phyloP scores from a whole-genome alignment of 2,113 vertebrate species.

The Capreolus pygargus region DNA sequence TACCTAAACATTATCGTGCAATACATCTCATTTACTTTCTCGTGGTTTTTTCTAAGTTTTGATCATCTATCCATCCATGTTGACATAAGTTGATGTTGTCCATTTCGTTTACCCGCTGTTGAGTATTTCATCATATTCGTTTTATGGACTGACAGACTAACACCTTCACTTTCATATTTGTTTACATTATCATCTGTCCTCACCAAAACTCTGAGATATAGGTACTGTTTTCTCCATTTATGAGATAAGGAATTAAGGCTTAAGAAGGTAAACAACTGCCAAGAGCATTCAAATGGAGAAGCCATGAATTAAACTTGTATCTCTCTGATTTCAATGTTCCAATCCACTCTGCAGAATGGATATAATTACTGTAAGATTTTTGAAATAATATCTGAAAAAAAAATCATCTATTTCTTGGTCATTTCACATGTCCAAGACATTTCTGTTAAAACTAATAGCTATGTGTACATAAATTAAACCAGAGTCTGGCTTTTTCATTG shows the following conservation, averaged over 20 bases:
- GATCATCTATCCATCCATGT: not conserved
- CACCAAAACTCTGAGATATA: not conserved
- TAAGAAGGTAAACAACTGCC: not conserved
- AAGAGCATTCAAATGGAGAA: not conserved
- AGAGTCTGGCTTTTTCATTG: not conserved
- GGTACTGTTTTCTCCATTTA: not conserved
- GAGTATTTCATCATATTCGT: not conserved
- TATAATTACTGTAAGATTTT: not conserved
- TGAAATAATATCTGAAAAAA: constrained; percentile 1
- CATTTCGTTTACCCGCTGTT: not conserved
- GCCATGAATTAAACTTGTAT: not conserved
- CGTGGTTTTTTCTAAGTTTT: not conserved
- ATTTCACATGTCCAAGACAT: not conserved
- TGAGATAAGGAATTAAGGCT: not conserved
- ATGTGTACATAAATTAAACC: not conserved
- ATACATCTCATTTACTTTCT: not conserved
- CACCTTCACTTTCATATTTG: not conserved
- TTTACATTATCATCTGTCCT: not conserved
- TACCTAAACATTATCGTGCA: not conserved
- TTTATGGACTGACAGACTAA: not conserved
- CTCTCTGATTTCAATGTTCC: not conserved
- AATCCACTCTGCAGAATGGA: not conserved
- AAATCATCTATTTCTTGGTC: not conserved
- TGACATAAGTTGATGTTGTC: not conserved
- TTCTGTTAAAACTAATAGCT: constrained; percentile 17